Evolutionary conservation across 1,140 invertebrate genomes (phyloP), one percentile per base, ranked within the genome.

Genomic region (Sarcophaga peregrina): DNA sequence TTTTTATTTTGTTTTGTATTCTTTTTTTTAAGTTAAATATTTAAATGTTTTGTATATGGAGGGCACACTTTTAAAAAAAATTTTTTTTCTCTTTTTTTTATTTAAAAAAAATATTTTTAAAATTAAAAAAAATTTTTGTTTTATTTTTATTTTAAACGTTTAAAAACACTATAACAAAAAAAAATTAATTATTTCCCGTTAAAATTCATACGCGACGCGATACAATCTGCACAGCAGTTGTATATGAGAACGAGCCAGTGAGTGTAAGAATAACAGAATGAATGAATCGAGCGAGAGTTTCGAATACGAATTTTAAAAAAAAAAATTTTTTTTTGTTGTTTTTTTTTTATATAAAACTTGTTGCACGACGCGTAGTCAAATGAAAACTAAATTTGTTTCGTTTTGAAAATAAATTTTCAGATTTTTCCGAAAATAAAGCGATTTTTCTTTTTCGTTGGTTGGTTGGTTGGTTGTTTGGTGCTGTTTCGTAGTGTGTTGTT

Each of bases 301-400:
- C 13, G 8, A 52, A 13, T 20, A 68, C 20, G 5, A 17, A 68
- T 20, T 20, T 9, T 20, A 68, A 68, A n/a, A n/a, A n/a, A n/a
- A n/a, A n/a, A n/a, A n/a, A n/a, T n/a, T 68, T 68, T 68, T 68
- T 52, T 52, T 68, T 37, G 25, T 37, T 37, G 25, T 37, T 37
- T 37, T 37, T 37, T 37, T 37, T 37, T 37, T 37, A 37, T 37
- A 2, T 37, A 4, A 37, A 37, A 20, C n/a, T 68, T 78, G 75
- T 78, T 50, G 20, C 75, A 78, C 75, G 75, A 78, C 75, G 47
- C 75, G 75, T 78, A 78, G 75, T 76, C 75, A 50, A 50, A 78
- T 20, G 47, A 78, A 50, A 78, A 76, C 75, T 78, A 52, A 78
- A 68, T 20, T 20, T 68, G n/a, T 68, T 68, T 20, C n/a, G n/a